A percentile compares a stretch with the other conserved stretches of the same genome.
Evolutionary conservation across 1,140 invertebrate species (phyloP).

Genomic region (Acyrthosiphon pisum): DNA sequence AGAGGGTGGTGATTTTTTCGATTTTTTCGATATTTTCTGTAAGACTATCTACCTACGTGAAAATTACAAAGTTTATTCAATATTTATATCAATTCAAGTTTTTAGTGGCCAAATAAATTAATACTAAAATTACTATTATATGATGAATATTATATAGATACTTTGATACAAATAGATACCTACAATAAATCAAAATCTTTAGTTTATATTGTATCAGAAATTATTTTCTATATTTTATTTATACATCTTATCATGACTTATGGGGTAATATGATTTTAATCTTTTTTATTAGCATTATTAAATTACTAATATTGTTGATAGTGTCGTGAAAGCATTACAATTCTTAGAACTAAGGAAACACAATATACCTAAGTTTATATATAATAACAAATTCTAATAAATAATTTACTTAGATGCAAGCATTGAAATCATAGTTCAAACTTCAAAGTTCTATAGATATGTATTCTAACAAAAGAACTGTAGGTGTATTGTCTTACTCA

Average conservation of each 20-base stretch:
- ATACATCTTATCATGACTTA: background rate
- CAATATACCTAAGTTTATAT: background rate
- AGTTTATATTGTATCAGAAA: background rate
- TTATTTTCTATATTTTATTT: background rate
- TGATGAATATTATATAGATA: background rate
- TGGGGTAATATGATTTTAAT: background rate
- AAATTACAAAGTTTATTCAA: background rate
- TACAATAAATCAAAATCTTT: background rate
- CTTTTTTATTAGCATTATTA: background rate
- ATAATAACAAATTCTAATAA: background rate
- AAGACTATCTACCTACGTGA: background rate
- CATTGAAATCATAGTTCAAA: background rate
- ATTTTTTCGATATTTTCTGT: background rate
- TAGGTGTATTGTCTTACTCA: background rate
- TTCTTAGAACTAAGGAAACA: background rate
- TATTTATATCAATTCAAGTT: background rate
- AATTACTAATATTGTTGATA: background rate
- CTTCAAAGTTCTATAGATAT: background rate
- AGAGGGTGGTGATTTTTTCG: background rate
- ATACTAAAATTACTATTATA: background rate
- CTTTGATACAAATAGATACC: background rate
- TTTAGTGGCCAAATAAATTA: background rate
- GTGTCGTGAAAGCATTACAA: background rate
- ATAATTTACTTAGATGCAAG: background rate
- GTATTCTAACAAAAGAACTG: background rate